Evolutionary conservation across 1,140 invertebrate species (phyloP).

Genomic region (Drosophila pectinifera): DNA sequence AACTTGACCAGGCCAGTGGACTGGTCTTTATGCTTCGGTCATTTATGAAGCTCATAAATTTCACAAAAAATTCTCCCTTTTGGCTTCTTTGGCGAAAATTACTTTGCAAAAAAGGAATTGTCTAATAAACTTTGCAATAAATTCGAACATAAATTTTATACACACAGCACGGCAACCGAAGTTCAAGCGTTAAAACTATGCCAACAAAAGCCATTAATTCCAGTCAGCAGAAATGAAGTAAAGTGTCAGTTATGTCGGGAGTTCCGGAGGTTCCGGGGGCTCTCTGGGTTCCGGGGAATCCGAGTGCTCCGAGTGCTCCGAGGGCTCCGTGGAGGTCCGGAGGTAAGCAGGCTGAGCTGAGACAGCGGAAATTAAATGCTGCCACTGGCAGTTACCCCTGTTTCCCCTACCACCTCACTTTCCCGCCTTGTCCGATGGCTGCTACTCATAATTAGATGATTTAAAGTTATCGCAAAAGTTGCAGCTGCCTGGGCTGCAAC

Average conservation of each 20-base stretch:
- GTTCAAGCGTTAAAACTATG: conserved; percentile 83
- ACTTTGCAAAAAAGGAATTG: conserved; percentile 71
- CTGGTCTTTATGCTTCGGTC: conserved; percentile 71
- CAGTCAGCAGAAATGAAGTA: conserved; percentile 83
- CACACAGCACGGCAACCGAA: conserved; percentile 67
- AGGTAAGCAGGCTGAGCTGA: conserved; percentile 31
- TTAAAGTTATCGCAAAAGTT: conserved; percentile 84
- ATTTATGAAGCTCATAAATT: conserved; percentile 83
- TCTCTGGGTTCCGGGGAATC: conserved; percentile 5
- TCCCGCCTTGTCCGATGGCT: conserved; percentile 56
- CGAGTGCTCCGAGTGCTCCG: not conserved
- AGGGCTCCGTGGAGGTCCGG: not conserved
- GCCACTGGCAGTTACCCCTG: conserved; percentile 40
- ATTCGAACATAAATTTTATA: conserved; percentile 83
- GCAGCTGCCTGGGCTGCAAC: conserved; percentile 44
- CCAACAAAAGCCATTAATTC: conserved; percentile 84
- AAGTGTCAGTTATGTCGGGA: conserved; percentile 75
- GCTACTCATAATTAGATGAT: conserved; percentile 83
- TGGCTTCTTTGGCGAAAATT: conserved; percentile 61
- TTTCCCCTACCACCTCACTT: not conserved
- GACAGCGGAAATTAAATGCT: conserved; percentile 79
- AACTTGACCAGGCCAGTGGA: conserved; percentile 25
- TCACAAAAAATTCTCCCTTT: conserved; percentile 60
- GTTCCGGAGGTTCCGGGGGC: not conserved
- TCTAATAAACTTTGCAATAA: conserved; percentile 84